phyloP scores from a whole-genome alignment of 2,888 invertebrate species.

The Acanthosepion pharaonis region DNA sequence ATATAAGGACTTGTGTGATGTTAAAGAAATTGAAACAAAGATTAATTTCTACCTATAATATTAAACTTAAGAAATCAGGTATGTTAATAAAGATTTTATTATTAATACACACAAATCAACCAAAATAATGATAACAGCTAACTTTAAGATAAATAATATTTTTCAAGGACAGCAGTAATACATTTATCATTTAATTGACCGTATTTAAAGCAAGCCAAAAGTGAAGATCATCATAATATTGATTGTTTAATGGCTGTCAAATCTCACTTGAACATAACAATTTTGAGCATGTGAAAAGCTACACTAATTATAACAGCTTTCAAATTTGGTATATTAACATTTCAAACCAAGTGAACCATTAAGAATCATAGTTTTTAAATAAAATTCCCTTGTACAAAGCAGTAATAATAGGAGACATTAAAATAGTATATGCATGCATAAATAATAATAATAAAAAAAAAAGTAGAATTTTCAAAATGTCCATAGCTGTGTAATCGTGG shows the following conservation, averaged over 20 bases:
- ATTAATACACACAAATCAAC: background rate
- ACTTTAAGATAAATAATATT: background rate
- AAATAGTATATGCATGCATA: background rate
- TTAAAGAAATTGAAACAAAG: background rate
- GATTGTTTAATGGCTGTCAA: background rate
- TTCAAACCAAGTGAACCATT: background rate
- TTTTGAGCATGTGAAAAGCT: background rate
- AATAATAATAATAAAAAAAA: background rate
- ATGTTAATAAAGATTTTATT: background rate
- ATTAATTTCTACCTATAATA: background rate
- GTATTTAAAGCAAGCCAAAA: background rate
- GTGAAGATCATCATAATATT: background rate
- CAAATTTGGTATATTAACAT: background rate
- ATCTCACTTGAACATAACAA: background rate
- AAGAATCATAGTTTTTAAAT: background rate
- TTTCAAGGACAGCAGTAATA: background rate
- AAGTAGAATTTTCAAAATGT: background rate
- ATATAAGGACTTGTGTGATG: no score
- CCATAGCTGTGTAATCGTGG: background rate
- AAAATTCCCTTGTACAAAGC: background rate
- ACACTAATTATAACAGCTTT: background rate
- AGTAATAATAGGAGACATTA: constrained; percentile 7
- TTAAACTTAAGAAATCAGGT: background rate
- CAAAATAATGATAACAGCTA: background rate
- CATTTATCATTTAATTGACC: background rate